A percentile compares a stretch with the other conserved stretches of the same genome.
Evolutionary conservation across 2,888 invertebrate genomes (phyloP).

Genomic region (Chloromyia formosa): DNA sequence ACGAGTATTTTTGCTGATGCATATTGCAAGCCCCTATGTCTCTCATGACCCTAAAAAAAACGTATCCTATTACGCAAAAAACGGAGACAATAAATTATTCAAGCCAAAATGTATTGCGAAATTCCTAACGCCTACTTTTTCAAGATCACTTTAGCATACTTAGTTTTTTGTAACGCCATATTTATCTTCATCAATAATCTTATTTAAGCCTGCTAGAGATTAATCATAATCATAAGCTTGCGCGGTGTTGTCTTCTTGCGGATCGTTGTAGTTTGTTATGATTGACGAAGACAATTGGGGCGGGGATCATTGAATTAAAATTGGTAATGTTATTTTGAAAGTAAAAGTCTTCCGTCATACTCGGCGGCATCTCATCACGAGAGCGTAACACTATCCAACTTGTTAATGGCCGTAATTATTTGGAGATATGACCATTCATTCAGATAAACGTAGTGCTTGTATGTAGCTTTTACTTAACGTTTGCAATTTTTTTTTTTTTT

Average conservation of each 20-base stretch:
- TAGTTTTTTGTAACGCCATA: neutral
- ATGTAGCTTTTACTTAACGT: too few species aligned
- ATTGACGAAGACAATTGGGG: neutral
- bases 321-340: slow-evolving; percentile 23
- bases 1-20: too few species aligned
- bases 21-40: too few species aligned
- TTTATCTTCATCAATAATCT: neutral
- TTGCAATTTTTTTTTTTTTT: too few species aligned
- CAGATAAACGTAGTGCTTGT: too few species aligned
- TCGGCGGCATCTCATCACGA: neutral
- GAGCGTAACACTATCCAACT: neutral
- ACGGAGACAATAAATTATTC: neutral
- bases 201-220: too few species aligned
- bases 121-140: slow-evolving; percentile 13
- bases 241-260: too few species aligned
- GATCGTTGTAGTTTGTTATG: neutral
- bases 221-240: too few species aligned
- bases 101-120: neutral
- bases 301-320: slow-evolving; percentile 14
- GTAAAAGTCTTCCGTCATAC: slow-evolving; percentile 24
- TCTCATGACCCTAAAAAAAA: neutral
- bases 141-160: neutral
- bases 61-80: neutral
- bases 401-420: slow-evolving; percentile 1
- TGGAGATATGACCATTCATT: too few species aligned